phyloP scores from a whole-genome alignment of 2,113 vertebrate species.

The Irena cyanogastra region DNA sequence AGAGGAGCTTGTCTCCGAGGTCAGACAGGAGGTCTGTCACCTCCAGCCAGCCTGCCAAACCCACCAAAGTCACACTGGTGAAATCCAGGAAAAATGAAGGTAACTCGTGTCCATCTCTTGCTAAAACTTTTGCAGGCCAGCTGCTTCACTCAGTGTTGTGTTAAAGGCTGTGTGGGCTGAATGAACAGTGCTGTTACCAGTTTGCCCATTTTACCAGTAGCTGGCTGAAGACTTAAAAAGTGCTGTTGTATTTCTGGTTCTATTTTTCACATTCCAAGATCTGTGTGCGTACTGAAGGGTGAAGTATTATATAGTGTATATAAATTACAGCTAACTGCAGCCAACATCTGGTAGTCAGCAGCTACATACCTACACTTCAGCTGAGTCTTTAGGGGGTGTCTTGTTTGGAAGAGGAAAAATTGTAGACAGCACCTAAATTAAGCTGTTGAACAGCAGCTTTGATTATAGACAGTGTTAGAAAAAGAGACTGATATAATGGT shows the following conservation, averaged over 20 bases:
- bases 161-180: background rate
- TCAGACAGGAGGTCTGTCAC: conserved; percentile 87
- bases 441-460: background rate
- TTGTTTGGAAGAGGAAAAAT: background rate
- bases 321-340: background rate
- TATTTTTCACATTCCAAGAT: background rate
- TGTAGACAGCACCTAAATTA: background rate
- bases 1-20: conserved; percentile 89
- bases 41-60: conserved; percentile 89
- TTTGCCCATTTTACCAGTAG: background rate
- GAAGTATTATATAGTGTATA: background rate
- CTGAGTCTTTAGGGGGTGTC: background rate
- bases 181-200: background rate
- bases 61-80: conserved; percentile 94
- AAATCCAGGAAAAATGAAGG: conserved; percentile 98
- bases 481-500: background rate
- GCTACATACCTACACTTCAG: background rate
- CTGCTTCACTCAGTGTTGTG: background rate
- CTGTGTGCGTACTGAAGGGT: background rate
- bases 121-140: background rate
- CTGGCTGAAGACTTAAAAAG: background rate
- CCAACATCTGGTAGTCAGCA: background rate
- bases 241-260: background rate
- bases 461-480: background rate
- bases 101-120: conserved; percentile 24